These are phyloP conservation scores for Sebastes diploproa DNA, from an alignment of 2,797 vertebrate species.

Conservation along the genomic window DNA sequence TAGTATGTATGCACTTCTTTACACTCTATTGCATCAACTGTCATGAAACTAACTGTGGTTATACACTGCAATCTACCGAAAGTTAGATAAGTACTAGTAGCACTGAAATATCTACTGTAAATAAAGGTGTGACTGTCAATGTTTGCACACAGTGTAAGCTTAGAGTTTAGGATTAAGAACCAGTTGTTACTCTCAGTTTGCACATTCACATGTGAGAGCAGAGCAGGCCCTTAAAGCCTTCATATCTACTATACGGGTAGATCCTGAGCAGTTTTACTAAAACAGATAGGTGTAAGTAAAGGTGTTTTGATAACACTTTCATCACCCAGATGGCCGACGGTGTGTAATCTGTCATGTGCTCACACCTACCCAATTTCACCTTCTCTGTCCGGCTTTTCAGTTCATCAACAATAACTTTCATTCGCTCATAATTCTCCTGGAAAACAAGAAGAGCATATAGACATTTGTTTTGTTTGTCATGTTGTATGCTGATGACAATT, in stretches of 20 bases:
- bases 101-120: background rate
- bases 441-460: conserved; percentile 24
- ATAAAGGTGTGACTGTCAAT: background rate
- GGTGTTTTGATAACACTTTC: background rate
- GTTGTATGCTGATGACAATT: background rate
- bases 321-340: background rate
- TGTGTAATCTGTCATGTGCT: background rate
- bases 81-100: background rate
- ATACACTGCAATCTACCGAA: background rate
- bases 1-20: background rate
- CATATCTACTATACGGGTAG: background rate
- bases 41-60: background rate
- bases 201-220: background rate
- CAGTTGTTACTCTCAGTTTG: background rate
- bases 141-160: background rate
- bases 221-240: background rate
- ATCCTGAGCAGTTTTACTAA: background rate
- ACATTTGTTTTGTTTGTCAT: background rate
- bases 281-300: background rate
- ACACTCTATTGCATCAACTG: background rate
- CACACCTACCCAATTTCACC: conserved; percentile 88
- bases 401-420: conserved; percentile 89
- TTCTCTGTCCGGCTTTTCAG: conserved; percentile 86
- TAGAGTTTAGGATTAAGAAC: background rate
- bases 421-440: conserved; percentile 96